A percentile compares a stretch with the other conserved stretches of the same genome.
phyloP scores from a whole-genome alignment of 64 coral and sea anemone genomes.

The Anthopleura sola region DNA sequence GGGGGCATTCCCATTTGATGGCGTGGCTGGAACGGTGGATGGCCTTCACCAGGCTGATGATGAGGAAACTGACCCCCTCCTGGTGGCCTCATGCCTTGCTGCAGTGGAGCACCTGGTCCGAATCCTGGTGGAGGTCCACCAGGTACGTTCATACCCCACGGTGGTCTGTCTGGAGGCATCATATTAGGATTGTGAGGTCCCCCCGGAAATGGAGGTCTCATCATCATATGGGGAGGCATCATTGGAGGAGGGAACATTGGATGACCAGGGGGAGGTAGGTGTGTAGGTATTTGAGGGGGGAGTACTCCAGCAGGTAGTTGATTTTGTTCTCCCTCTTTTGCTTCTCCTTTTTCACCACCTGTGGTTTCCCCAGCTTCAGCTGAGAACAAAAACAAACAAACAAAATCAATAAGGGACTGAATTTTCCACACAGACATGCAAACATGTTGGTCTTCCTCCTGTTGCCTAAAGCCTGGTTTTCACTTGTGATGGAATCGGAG shows the following conservation, averaged over 20 bases:
- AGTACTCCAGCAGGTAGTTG: slow-evolving; percentile 22
- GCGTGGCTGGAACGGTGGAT: slow-evolving; percentile 26
- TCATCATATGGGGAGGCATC: slow-evolving; percentile 83
- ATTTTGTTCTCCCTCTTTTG: slow-evolving; percentile 6
- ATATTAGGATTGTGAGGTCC: slow-evolving; percentile 58
- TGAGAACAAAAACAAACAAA: slow-evolving; percentile 23
- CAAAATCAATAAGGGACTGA: not conserved
- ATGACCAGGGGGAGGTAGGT: slow-evolving; percentile 65
- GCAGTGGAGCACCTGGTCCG: slow-evolving; percentile 45
- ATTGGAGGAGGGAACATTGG: slow-evolving; percentile 61
- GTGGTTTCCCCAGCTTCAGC: slow-evolving; percentile 63
- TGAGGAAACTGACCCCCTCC: slow-evolving; percentile 21
- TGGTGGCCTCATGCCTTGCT: slow-evolving; percentile 18
- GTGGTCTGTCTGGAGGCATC: slow-evolving; percentile 52
- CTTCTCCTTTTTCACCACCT: slow-evolving; percentile 12
- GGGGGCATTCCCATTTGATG: slow-evolving; percentile 31
- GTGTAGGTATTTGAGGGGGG: slow-evolving; percentile 62
- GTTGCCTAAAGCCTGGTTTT: no score
- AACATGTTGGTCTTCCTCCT: no score
- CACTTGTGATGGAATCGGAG: no score
- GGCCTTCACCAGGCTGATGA: slow-evolving; percentile 22
- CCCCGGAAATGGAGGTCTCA: slow-evolving; percentile 73
- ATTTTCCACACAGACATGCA: no score
- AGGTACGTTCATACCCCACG: slow-evolving; percentile 40
- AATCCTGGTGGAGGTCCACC: slow-evolving; percentile 37